phyloP scores from a whole-genome alignment of 2,113 vertebrate genomes.

The Halcyon senegalensis region DNA sequence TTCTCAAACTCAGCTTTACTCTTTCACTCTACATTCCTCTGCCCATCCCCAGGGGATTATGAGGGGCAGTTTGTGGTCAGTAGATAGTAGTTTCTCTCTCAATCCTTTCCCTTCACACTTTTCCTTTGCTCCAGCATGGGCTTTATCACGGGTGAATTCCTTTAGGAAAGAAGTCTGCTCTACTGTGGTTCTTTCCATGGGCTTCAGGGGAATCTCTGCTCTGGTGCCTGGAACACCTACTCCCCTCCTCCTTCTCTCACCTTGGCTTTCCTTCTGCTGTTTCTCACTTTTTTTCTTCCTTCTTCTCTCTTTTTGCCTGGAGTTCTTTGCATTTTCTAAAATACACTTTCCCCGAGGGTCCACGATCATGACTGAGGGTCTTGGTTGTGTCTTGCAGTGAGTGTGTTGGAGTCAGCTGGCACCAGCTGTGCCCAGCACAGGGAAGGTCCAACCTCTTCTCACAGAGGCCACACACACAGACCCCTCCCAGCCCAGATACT shows the following conservation, averaged over 20 bases:
- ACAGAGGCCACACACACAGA: background rate
- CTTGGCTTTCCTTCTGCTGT: background rate
- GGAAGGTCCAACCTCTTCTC: background rate
- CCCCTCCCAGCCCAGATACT: background rate
- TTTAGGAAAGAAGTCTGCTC: background rate
- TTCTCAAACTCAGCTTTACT: background rate
- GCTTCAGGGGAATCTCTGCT: background rate
- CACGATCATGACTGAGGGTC: background rate
- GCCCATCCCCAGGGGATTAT: background rate
- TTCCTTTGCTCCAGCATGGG: background rate
- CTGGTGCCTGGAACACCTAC: background rate
- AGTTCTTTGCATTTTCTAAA: background rate
- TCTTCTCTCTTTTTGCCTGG: background rate
- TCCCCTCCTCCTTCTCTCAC: background rate
- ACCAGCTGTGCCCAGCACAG: background rate
- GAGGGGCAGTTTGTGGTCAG: background rate
- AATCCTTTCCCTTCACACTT: background rate
- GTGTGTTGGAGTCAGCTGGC: background rate
- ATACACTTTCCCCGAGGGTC: background rate
- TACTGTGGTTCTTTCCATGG: background rate
- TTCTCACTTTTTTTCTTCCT: background rate
- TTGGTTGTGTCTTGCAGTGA: background rate
- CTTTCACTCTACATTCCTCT: background rate
- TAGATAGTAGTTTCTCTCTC: background rate
- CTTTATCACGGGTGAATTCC: background rate